These are phyloP conservation scores for Vandiemenella viatica DNA, from an alignment of 2,888 invertebrate genomes.

Conservation along the genomic window DNA sequence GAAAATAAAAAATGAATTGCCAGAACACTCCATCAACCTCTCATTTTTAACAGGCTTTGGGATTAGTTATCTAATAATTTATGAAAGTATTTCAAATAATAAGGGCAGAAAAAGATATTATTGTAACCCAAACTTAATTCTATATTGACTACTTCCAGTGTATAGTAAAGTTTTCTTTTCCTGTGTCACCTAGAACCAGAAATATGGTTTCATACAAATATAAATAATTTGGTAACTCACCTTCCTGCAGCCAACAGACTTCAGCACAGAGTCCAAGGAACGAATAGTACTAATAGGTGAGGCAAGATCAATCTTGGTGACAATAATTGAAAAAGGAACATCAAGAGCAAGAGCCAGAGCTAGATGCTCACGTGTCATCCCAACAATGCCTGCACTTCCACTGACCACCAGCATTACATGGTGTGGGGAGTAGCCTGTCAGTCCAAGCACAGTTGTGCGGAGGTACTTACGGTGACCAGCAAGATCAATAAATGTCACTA, in stretches of 20 bases:
- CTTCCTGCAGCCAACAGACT: slow-evolving; percentile 46
- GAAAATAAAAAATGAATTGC: too few species aligned
- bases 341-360: slow-evolving; percentile 65
- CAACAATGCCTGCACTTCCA: slow-evolving; percentile 61
- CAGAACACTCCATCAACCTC: too few species aligned
- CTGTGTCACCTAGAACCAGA: too few species aligned
- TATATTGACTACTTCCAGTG: too few species aligned
- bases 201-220: not conserved
- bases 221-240: slow-evolving; percentile 17
- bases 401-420: slow-evolving; percentile 79
- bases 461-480: slow-evolving; percentile 94
- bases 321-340: slow-evolving; percentile 82
- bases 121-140: too few species aligned
- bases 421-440: slow-evolving; percentile 87
- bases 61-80: too few species aligned
- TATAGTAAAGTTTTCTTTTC: too few species aligned
- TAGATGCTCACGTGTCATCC: slow-evolving; percentile 82
- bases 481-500: slow-evolving; percentile 88
- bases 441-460: slow-evolving; percentile 84
- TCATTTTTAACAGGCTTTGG: too few species aligned
- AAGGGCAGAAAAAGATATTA: too few species aligned
- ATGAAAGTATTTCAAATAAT: too few species aligned
- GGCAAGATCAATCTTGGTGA: slow-evolving; percentile 79
- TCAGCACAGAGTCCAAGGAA: slow-evolving; percentile 44
- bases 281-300: slow-evolving; percentile 36